phyloP scores from a whole-genome alignment of 2,888 invertebrate species.

The Deilephila elpenor region DNA sequence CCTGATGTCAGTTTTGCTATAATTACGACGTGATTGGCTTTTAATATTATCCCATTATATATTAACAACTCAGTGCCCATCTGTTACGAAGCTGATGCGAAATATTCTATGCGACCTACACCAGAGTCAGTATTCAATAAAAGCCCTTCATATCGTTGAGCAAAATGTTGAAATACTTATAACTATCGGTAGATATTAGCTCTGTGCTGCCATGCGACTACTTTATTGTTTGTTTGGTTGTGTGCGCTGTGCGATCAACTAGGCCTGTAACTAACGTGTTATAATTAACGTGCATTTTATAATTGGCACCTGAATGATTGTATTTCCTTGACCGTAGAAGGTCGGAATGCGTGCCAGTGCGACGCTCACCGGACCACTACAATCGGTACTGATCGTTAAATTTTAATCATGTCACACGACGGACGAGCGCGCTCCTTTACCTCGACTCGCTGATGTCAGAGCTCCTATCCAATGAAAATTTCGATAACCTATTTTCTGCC shows the following conservation, averaged over 20 bases:
- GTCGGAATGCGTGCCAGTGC: slow-evolving; percentile 69
- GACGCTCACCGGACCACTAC: slow-evolving; percentile 66
- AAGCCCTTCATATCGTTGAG: slow-evolving; percentile 13
- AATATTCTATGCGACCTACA: slow-evolving; percentile 59
- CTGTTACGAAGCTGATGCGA: slow-evolving; percentile 65
- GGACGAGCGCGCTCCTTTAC: slow-evolving; percentile 32
- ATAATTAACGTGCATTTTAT: slow-evolving; percentile 67
- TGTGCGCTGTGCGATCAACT: slow-evolving; percentile 70
- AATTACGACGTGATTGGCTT: slow-evolving; percentile 51
- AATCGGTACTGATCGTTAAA: slow-evolving; percentile 57
- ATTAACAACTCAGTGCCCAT: slow-evolving; percentile 38
- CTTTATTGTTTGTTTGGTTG: slow-evolving; percentile 47
- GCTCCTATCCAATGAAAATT: slow-evolving; percentile 25
- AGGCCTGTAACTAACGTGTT: slow-evolving; percentile 58
- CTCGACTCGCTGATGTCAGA: background rate
- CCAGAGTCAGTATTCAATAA: slow-evolving; percentile 43
- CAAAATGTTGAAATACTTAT: background rate
- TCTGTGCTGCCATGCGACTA: slow-evolving; percentile 66
- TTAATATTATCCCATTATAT: slow-evolving; percentile 44
- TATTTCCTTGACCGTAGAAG: slow-evolving; percentile 80
- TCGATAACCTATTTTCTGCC: slow-evolving; percentile 31
- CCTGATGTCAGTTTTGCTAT: slow-evolving; percentile 54
- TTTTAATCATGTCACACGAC: slow-evolving; percentile 53
- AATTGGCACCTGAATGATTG: slow-evolving; percentile 70
- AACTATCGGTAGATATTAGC: slow-evolving; percentile 40